phyloP scores from a whole-genome alignment of 2,888 invertebrate genomes.

The Drosophila diplacantha region DNA sequence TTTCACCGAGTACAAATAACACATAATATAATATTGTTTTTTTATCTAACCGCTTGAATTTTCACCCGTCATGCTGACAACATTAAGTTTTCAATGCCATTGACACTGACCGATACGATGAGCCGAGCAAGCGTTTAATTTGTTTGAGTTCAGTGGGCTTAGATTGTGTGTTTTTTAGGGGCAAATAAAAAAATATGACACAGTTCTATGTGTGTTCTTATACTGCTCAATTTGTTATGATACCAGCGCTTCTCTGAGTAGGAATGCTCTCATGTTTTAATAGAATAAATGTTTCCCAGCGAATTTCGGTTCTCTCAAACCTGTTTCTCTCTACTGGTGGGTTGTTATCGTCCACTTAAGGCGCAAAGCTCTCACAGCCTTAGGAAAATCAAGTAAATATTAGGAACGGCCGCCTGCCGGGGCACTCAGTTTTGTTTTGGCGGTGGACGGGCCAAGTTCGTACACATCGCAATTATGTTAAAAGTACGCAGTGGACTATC shows the following conservation, averaged over 20 bases:
- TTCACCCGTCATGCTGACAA: slow-evolving; percentile 11
- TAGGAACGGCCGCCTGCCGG: background rate
- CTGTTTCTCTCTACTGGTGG: slow-evolving; percentile 17
- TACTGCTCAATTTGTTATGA: background rate
- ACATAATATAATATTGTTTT: too few relatives aligned
- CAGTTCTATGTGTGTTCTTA: background rate
- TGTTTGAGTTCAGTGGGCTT: background rate
- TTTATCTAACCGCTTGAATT: background rate
- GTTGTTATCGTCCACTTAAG: slow-evolving; percentile 12
- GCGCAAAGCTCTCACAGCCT: slow-evolving; percentile 12
- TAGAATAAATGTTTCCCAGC: background rate
- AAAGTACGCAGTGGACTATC: slow-evolving; percentile 23
- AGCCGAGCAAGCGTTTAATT: background rate
- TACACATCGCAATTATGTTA: slow-evolving; percentile 36
- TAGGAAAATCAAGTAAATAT: slow-evolving; percentile 5
- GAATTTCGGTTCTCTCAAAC: slow-evolving; percentile 6
- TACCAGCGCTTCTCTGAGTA: background rate
- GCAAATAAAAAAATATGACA: background rate
- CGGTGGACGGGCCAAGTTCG: slow-evolving; percentile 15
- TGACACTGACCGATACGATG: slow-evolving; percentile 26
- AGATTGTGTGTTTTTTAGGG: background rate
- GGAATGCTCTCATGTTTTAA: background rate
- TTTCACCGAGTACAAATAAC: background rate
- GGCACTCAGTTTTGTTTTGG: slow-evolving; percentile 13
- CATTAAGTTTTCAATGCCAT: slow-evolving; percentile 12